These are phyloP conservation scores for Eupithecia dodoneata DNA, from an alignment of 2,888 invertebrate species.

Conservation along the genomic window DNA sequence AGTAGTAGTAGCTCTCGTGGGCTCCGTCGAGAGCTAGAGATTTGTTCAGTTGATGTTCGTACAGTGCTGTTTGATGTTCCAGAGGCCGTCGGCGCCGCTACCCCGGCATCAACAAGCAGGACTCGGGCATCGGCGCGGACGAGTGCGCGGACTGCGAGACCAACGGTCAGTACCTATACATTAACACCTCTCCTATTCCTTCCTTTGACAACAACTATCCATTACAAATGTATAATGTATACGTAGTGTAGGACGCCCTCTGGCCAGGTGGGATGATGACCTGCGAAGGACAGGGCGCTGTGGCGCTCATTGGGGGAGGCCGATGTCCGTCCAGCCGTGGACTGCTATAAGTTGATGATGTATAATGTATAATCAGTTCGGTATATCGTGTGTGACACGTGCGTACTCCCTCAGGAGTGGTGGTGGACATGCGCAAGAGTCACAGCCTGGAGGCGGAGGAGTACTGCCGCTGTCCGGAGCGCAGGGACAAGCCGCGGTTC, in stretches of 20 bases:
- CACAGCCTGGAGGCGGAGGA: slow-evolving; percentile 3
- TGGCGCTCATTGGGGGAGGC: too few relatives aligned
- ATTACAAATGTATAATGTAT: too few relatives aligned
- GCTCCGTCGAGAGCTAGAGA: background rate
- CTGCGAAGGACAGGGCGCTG: too few relatives aligned
- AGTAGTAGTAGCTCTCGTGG: too few relatives aligned
- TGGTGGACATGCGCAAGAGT: background rate
- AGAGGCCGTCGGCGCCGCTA: slow-evolving; percentile 68
- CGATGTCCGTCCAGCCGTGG: too few relatives aligned
- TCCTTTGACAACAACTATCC: too few relatives aligned
- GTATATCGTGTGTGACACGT: background rate
- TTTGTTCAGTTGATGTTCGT: background rate
- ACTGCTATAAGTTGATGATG: too few relatives aligned
- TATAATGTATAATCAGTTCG: too few relatives aligned
- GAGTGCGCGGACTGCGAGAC: slow-evolving; percentile 68
- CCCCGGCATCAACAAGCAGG: slow-evolving; percentile 73
- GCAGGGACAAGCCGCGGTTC: background rate
- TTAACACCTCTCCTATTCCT: too few relatives aligned
- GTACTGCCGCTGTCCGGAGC: slow-evolving; percentile 12
- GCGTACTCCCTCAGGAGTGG: background rate
- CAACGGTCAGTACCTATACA: slow-evolving; percentile 49
- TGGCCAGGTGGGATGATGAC: too few relatives aligned
- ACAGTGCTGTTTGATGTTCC: slow-evolving; percentile 18
- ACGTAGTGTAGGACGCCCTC: too few relatives aligned
- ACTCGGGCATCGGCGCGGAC: slow-evolving; percentile 78